These are phyloP conservation scores for Amblyjoppa fuscipennis DNA, from an alignment of 2,888 invertebrate genomes.

Conservation along the genomic window DNA sequence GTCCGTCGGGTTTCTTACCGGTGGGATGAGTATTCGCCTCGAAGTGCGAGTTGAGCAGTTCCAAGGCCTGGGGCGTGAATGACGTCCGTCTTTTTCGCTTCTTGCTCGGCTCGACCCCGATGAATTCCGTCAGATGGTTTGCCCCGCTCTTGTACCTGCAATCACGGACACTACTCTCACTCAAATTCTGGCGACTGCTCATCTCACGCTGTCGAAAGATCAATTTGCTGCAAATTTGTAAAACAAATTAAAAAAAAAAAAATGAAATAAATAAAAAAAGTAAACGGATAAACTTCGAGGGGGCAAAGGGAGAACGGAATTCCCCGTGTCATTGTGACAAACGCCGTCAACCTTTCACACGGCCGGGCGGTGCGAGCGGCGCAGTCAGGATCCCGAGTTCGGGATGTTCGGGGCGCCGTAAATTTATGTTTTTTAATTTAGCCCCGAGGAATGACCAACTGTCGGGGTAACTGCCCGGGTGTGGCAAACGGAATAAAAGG, in stretches of 20 bases:
- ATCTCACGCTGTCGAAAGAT: constrained; percentile 23
- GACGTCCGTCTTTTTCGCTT: constrained; percentile 98
- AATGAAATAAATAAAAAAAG: not conserved
- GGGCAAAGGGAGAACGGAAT: not conserved
- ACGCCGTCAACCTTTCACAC: not conserved
- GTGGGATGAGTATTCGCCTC: constrained; percentile 99
- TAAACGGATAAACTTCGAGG: not conserved
- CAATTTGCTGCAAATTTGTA: not conserved
- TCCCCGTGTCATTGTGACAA: not conserved
- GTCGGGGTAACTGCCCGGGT: constrained; percentile 75
- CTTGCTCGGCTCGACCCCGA: constrained; percentile 98
- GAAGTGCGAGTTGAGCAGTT: constrained; percentile 97
- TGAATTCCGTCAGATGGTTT: constrained; percentile 97
- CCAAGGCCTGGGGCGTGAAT: constrained; percentile 98
- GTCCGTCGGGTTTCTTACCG: constrained; percentile 87
- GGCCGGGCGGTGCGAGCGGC: not conserved
- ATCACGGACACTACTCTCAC: constrained; percentile 84
- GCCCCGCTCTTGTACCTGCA: constrained; percentile 96
- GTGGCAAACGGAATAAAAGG: constrained; percentile 68
- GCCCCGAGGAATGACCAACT: constrained; percentile 83
- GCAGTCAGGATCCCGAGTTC: not conserved
- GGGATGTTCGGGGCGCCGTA: constrained; percentile 62
- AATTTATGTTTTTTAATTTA: constrained; percentile 85
- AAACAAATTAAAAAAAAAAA: not conserved
- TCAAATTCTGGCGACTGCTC: constrained; percentile 80